Base-by-base conservation (phyloP, 2,797 vertebrate species). In the Kryptopterus vitreolus region DNA sequence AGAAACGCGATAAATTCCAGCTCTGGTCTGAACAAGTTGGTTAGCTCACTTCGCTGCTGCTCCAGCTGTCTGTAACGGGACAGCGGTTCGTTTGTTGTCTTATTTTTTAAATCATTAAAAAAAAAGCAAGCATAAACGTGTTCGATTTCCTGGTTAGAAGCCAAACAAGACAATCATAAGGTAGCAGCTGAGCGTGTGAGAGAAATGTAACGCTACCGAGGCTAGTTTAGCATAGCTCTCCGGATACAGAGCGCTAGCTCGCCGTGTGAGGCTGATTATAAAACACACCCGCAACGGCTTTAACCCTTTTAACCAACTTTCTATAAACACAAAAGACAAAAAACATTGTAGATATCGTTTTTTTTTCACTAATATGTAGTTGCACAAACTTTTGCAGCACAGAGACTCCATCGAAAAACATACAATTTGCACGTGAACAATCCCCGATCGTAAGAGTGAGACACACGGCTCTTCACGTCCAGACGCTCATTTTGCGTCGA, bases 401-500 rank as follows among this genome's bases (percentile, higher is more conserved):
- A 5, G 18, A 29, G 73, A 20, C 10, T 20, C 10, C 13, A 26
- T 13, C 1, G 71, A 82, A 52, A 77, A 78, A 82, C 81, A 57
- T 78, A 78, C 81, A 35, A 22, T 82, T 73, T 73, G 58, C 69
- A 62, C 38, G 68, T 50, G 82, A 71, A 52, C 66, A 61, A 31
- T 74, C 24, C 48, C 59, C 46, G 38, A 79, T 76, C 33, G 26
- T 16, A 70, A 63, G 3, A 48, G 24, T n/a, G 0, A 33, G 0
- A n/a, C 16, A 50, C 12, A 6, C 52, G 59, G 22, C 50, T 76
- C 71, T 48, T 83, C 72, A 80, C 48, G 76, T 53, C 55, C 29
- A 46, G 59, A 73, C 15, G 31, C 61, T 79, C 46, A 83, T 83
- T 83, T 38, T 73, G 77, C 69, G 68, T 87, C 79, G 79, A 87